Base-by-base conservation (phyloP, 2,113 vertebrate species). In the Xyliphius kryptos region DNA sequence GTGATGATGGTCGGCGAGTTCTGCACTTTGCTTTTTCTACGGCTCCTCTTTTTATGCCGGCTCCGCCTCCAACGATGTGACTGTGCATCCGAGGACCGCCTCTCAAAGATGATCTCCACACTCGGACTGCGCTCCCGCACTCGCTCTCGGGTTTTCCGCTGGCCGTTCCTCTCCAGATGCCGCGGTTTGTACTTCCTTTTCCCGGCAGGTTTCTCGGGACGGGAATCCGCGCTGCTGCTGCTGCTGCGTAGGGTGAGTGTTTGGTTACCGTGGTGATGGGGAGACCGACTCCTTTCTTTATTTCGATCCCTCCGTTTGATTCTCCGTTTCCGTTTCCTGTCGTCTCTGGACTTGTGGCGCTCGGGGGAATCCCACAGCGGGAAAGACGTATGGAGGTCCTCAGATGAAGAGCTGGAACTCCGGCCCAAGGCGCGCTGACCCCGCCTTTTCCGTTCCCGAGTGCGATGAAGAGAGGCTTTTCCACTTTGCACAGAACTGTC, bases 111-210 rank as follows among this genome's bases (percentile, higher is more conserved):
- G 6, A 91, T 89, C 78, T 95, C 93, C 47, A 92, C 87, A 17
- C 92, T 93, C 8, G 86, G 80, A 65, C 94, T 93, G 37, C 90
- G 81, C 76, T 86, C 17, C 89, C 89, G 0, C 85, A 61, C 83
- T 89, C 89, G 0, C 85, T 63, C 83, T 84, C 2, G 47, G 75
- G 59, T 19, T 58, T 75, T 0, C 66, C 61, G 61, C 21, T 12
- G 36, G 47, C 61, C 71, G 1, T 66, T 22, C 80, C 68, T 6
- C 68, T 97, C 95, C 67, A 98, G 75, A 76, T 98, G 93, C 3
- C 88, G 88, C 3, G 89, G 91, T 82, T 98, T 98, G 55, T 95
- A 97, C 73, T 98, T 98, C 61, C 94, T 89, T 76, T 98, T 98
- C 3, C 95, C 96, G 9, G 91, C 81, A 7, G 94, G 94, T 54